These are phyloP conservation scores for Luperina testacea DNA, from an alignment of 2,888 invertebrate genomes.

Conservation along the genomic window DNA sequence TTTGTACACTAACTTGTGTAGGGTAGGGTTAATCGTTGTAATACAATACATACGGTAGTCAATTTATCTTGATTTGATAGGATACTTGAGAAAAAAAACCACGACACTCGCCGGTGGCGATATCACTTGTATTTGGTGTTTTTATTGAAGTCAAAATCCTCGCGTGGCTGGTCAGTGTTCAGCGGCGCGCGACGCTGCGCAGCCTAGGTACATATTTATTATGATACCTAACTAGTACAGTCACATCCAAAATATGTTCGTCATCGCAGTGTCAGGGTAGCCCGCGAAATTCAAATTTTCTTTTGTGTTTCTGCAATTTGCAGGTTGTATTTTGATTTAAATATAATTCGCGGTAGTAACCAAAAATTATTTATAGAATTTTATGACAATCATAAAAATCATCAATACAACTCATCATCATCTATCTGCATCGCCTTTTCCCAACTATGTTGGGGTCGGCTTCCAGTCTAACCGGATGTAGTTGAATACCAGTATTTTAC, in stretches of 20 bases:
- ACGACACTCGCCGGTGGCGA: neutral
- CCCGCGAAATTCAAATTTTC: too few species aligned
- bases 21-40: neutral
- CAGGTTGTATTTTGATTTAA: too few species aligned
- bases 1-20: neutral
- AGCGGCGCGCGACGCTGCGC: slow-evolving; percentile 11
- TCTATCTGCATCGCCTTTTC: too few species aligned
- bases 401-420: too few species aligned
- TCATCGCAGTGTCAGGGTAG: too few species aligned
- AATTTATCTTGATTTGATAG: neutral
- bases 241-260: neutral
- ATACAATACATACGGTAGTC: neutral
- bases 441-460: too few species aligned
- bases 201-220: neutral
- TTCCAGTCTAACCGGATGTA: too few species aligned
- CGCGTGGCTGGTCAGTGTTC: neutral
- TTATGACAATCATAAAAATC: too few species aligned
- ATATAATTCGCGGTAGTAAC: too few species aligned
- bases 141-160: neutral
- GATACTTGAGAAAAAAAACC: neutral
- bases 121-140: neutral
- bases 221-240: neutral
- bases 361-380: too few species aligned
- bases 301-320: too few species aligned
- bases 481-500: too few species aligned